Base-by-base conservation (phyloP, 2,888 invertebrate species). In the Drosophila fungiperda region DNA sequence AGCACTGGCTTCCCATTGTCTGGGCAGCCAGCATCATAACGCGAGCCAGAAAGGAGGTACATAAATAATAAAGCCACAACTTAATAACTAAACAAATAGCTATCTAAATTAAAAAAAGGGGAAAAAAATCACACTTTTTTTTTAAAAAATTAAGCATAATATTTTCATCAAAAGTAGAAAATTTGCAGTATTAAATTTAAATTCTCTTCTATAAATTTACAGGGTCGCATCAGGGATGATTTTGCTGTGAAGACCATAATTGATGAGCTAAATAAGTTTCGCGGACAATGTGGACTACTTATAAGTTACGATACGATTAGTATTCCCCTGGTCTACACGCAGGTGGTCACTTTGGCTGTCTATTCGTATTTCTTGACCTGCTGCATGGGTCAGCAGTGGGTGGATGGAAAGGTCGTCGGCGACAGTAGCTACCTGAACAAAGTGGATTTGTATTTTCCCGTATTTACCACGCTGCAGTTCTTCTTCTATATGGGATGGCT, bases 21-120 rank as follows among this genome's bases (percentile, higher is more conserved):
- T 98, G 98, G 98, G 97, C 97, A 1, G 96, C 97, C 1, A 97
- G 97, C 92, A 97, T 98, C 83, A 96, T 98, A 70, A 97, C 97
- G 0, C 94, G 97, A 77, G 97, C 98, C 6, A 94, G 97, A n/a
- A 97, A 97, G 90, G 98, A 98, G 76, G 78, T 78, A 57, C 20
- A 23, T 11, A 17, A 60, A 7, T 8, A 26, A 20, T n/a, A 11
- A 11, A 12, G 42, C 3, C 12, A 20, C 11, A 52, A 8, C 0
- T 23, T 33, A 32, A 15, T 20, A 33, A 7, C 3, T 3, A 15
- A 3, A 45, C 20, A 20, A 20, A 12, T 20, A 45, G 3, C 3
- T n/a, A 40, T 17, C 9, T 38, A 0, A 26, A 26, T 26, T 26
- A 26, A 26, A 26, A 26, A 26, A 26, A 0, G 26, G 5, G 26